phyloP scores from a whole-genome alignment of 2,113 vertebrate genomes.

The Otus sunia region DNA sequence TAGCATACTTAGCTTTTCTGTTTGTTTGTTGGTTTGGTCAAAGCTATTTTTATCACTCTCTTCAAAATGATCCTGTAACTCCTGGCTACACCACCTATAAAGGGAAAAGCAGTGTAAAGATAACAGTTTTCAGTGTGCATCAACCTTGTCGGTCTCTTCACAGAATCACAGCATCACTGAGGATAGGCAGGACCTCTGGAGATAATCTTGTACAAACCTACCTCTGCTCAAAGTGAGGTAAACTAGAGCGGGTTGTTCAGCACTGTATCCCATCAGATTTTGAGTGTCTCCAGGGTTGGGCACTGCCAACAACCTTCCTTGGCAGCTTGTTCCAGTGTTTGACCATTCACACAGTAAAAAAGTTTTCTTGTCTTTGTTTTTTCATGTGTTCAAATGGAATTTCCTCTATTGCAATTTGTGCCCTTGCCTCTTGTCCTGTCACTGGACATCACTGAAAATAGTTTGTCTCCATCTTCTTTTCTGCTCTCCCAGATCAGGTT shows the following conservation, averaged over 20 bases:
- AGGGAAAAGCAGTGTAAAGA: neutral
- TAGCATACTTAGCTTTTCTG: neutral
- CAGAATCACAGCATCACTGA: neutral
- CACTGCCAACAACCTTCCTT: neutral
- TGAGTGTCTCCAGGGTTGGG: neutral
- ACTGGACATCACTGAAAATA: neutral
- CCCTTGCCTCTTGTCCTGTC: neutral
- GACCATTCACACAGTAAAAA: neutral
- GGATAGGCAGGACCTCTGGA: neutral
- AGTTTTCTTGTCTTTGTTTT: neutral
- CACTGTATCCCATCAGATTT: rapidly evolving
- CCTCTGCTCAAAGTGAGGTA: neutral
- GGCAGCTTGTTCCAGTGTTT: neutral
- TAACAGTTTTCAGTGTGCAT: neutral
- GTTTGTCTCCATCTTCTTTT: neutral
- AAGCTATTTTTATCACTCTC: neutral
- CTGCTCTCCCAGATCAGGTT: neutral
- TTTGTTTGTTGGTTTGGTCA: neutral
- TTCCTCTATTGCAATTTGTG: neutral
- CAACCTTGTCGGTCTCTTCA: neutral
- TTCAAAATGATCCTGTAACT: neutral
- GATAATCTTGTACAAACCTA: neutral
- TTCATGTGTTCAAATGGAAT: neutral
- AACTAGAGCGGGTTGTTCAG: neutral
- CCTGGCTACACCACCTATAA: neutral